A percentile compares a stretch with the other conserved stretches of the same genome.
These are phyloP conservation scores for Caenorhabditis tropicalis DNA, from an alignment of 1,140 invertebrate genomes.

Conservation along the genomic window DNA sequence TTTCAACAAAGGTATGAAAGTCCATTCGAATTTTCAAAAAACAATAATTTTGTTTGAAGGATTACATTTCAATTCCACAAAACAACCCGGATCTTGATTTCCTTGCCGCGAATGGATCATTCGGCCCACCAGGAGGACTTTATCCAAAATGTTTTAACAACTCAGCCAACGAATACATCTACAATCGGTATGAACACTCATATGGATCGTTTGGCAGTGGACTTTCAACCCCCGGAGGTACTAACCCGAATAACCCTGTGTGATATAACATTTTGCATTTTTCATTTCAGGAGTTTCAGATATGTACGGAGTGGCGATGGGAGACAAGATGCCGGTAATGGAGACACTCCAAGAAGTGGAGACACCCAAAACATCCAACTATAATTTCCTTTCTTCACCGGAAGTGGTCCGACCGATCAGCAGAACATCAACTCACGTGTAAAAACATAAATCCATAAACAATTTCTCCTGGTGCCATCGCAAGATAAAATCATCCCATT, in stretches of 20 bases:
- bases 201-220: constrained; percentile 60
- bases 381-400: constrained; percentile 46
- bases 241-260: neutral
- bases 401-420: constrained; percentile 59
- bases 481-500: neutral
- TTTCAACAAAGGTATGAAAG: constrained; percentile 44
- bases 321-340: constrained; percentile 57
- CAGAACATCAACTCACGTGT: constrained; percentile 64
- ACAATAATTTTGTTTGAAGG: constrained; percentile 50
- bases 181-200: constrained; percentile 55
- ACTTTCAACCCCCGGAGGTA: constrained; percentile 46
- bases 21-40: neutral
- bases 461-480: constrained; percentile 45
- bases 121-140: constrained; percentile 15
- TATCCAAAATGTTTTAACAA: constrained; percentile 54
- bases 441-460: neutral
- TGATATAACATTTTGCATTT: neutral
- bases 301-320: constrained; percentile 30
- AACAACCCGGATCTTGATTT: constrained; percentile 67
- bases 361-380: constrained; percentile 63
- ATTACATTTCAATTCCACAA: constrained; percentile 67
- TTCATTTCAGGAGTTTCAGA: constrained; percentile 45
- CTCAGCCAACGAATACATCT: constrained; percentile 47
- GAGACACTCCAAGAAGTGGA: constrained; percentile 64
- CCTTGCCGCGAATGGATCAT: constrained; percentile 55